phyloP scores from a whole-genome alignment of 2,888 invertebrate genomes.

The Acrobasis repandana region DNA sequence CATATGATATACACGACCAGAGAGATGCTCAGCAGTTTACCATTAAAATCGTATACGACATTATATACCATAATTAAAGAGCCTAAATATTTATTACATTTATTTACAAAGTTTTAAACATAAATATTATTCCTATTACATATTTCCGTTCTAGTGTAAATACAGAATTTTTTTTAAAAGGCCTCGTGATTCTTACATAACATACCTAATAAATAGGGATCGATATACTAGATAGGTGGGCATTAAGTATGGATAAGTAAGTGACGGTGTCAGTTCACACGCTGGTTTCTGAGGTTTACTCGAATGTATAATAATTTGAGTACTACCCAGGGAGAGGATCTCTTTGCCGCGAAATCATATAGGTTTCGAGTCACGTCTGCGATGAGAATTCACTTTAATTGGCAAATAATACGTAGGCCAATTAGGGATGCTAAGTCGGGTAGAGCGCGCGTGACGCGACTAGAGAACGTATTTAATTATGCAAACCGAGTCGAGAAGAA shows the following conservation, averaged over 20 bases:
- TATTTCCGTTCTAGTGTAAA: too few species aligned
- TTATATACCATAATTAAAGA: too few species aligned
- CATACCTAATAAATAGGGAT: too few species aligned
- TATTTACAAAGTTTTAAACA: too few species aligned
- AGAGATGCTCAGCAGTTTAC: too few species aligned
- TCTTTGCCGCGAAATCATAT: slow-evolving; percentile 62
- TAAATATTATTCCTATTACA: too few species aligned
- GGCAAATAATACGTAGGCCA: slow-evolving; percentile 83
- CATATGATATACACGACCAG: too few species aligned
- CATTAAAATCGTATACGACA: too few species aligned
- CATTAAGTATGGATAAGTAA: neutral
- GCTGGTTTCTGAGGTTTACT: slow-evolving; percentile 47
- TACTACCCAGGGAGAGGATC: slow-evolving; percentile 53
- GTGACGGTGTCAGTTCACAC: slow-evolving; percentile 9
- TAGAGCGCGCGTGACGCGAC: slow-evolving; percentile 78
- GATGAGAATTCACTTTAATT: slow-evolving; percentile 83
- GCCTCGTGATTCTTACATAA: too few species aligned
- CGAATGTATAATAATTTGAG: slow-evolving; percentile 54
- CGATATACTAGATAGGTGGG: too few species aligned
- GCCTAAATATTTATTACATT: too few species aligned
- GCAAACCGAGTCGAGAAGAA: slow-evolving; percentile 75
- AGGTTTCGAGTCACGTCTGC: slow-evolving; percentile 78
- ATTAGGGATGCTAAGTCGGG: slow-evolving; percentile 82
- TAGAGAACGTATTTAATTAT: slow-evolving; percentile 79
- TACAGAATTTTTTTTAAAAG: too few species aligned